These are phyloP conservation scores for Morelia viridis DNA, from an alignment of 2,797 vertebrate species.

Conservation along the genomic window DNA sequence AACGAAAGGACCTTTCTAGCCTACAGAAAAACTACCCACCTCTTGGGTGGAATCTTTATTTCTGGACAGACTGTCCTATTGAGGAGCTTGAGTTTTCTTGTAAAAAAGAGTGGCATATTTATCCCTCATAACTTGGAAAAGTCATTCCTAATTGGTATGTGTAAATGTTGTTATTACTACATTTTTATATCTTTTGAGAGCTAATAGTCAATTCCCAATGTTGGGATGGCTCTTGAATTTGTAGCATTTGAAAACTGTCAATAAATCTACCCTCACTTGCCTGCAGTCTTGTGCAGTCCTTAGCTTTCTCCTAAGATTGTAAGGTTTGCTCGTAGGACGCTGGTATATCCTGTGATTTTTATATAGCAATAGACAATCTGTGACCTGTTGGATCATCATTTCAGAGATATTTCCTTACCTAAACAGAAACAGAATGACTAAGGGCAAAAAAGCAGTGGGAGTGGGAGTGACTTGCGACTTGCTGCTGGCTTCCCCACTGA, in stretches of 20 bases:
- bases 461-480: too few species aligned
- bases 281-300: not conserved
- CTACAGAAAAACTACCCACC: not conserved
- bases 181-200: not conserved
- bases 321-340: not conserved
- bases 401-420: too few species aligned
- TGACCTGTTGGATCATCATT: too few species aligned
- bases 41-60: not conserved
- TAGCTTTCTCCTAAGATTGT: not conserved
- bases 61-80: not conserved
- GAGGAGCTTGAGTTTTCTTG: not conserved
- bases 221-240: not conserved
- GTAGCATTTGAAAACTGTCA: not conserved
- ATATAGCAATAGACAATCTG: not conserved
- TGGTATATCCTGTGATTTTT: not conserved
- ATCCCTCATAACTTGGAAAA: not conserved
- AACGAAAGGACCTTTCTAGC: not conserved
- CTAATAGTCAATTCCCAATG: not conserved
- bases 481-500: too few species aligned
- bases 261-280: not conserved
- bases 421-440: too few species aligned
- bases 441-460: too few species aligned
- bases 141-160: not conserved
- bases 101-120: not conserved
- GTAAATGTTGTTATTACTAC: not conserved